Evolutionary conservation across 2,113 vertebrate genomes (phyloP), one percentile per base, ranked within the genome.

Genomic region (Syngnathus floridae): DNA sequence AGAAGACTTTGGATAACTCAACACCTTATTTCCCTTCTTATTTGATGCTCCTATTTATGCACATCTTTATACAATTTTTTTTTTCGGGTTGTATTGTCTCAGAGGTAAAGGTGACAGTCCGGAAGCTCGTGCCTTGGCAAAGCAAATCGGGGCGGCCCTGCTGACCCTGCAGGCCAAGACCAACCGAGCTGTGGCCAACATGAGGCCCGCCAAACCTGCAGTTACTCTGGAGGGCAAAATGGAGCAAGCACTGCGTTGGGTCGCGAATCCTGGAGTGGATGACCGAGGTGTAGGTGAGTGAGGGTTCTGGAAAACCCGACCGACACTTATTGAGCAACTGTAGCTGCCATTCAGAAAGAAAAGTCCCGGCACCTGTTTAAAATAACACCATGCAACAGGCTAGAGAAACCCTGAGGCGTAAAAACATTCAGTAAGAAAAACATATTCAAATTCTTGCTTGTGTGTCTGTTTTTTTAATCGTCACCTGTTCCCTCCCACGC

Each of bases 191-290:
- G 95, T 99, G 77, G 94, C 94, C 64, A 98, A 95, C 81, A 98
- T 94, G 46, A 92, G 95, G 63, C 97, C 97, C 0, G 90, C 94
- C 69, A 99, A 99, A 81, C 93, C 96, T 59, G 97, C 96, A 1
- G 91, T 98, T 48, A 96, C 95, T 69, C 80, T 99, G 68, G 96
- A 98, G 74, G 97, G 97, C 52, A 99, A 99, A 87, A 97, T 99
- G 76, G 97, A 99, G 67, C 97, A 98, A 84, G 97, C 96, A 10
- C 93, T 96, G 8, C 92, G 95, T 70, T 99, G 97, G 97, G 95
- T 94, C 69, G 95, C 94, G 83, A 98, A 95, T 66, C 96, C 96
- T 7, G 95, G 92, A 0, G 88, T 95, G 73, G 95, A 98, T 36
- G 97, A 98, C 83, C 91, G 93, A 51, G 97, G 97, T 76, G 93